Evolutionary conservation across 2,888 invertebrate species (phyloP), one percentile per base, ranked within the genome.

Genomic region (Lacanobia oleracea): DNA sequence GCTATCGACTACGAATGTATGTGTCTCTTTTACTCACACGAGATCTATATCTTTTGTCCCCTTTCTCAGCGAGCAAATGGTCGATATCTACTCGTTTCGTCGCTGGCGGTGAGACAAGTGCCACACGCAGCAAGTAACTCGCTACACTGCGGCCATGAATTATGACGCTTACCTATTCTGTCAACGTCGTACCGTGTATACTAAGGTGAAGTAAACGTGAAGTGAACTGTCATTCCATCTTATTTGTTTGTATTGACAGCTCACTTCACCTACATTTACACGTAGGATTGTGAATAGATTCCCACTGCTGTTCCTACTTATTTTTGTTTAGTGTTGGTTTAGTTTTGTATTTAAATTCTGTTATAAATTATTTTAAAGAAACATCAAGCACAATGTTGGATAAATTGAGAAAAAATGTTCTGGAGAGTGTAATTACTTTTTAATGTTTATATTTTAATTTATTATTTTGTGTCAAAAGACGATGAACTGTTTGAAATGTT

Each of bases 391-490:
- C 71, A 82, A 84, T 67, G 18, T 45, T 61, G 43, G 37, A 45
- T 23, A 45, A 23, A 53, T 59, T 10, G 21, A 57, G n/a, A 61
- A 37, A 40, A 75, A 65, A 60, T 43, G 7, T 62, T 69, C 81
- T 54, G 48, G n/a, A 62, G 51, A 76, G 57, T 72, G 67, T 77
- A 56, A 43, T 67, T 59, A 48, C 48, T 75, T 75, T 67, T 27
- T 27, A 16, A 37, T 10, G 7, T 65, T 73, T 60, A 40, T 63
- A 40, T 68, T 67, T 50, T 71, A 53, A 53, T 77, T 70, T 82
- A 57, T 79, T 83, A 79, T 72, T 18, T 73, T 71, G 67, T 72
- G 61, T 81, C 85, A 79, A 81, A 88, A 86, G 89, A 88, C 85
- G 81, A 79, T 63, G 82, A 74, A 59, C 43, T 73, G 70, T 85